Evolutionary conservation across 2,797 vertebrate species (phyloP).

Genomic region (Aselliscus stoliczkanus): DNA sequence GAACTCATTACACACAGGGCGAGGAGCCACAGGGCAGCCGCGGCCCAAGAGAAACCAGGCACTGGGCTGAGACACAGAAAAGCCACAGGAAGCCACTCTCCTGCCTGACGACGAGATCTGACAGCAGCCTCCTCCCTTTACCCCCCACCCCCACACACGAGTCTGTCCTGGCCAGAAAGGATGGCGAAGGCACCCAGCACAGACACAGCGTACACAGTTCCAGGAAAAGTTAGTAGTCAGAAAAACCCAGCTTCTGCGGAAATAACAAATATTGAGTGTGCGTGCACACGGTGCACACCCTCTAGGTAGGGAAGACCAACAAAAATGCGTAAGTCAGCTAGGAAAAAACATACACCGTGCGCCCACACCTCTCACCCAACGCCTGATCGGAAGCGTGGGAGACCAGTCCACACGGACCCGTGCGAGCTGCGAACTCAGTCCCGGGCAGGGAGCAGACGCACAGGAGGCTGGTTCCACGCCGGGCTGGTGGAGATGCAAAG

Average conservation of each 20-base stretch:
- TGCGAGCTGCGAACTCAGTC: not conserved
- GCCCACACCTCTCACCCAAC: constrained; percentile 76
- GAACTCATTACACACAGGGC: not conserved
- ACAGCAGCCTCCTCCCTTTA: not conserved
- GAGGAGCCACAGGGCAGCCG: not conserved
- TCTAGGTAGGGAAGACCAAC: not conserved
- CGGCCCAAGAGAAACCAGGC: not conserved
- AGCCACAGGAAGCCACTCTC: not conserved
- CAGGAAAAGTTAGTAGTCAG: not conserved
- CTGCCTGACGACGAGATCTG: not conserved
- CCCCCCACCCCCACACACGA: too few species aligned
- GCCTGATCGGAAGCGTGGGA: constrained; percentile 63
- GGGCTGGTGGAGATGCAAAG: not conserved
- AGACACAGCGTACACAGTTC: not conserved
- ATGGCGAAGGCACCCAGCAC: not conserved
- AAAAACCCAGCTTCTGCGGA: not conserved
- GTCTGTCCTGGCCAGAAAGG: not conserved
- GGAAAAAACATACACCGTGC: not conserved
- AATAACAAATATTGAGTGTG: not conserved
- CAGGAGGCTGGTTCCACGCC: not conserved
- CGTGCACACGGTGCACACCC: too few species aligned
- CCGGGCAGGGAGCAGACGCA: not conserved
- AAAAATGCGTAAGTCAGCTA: not conserved
- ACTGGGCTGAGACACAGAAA: not conserved
- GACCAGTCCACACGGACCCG: not conserved